phyloP scores from a whole-genome alignment of 2,797 vertebrate genomes.

The Acanthurus lineatus region DNA sequence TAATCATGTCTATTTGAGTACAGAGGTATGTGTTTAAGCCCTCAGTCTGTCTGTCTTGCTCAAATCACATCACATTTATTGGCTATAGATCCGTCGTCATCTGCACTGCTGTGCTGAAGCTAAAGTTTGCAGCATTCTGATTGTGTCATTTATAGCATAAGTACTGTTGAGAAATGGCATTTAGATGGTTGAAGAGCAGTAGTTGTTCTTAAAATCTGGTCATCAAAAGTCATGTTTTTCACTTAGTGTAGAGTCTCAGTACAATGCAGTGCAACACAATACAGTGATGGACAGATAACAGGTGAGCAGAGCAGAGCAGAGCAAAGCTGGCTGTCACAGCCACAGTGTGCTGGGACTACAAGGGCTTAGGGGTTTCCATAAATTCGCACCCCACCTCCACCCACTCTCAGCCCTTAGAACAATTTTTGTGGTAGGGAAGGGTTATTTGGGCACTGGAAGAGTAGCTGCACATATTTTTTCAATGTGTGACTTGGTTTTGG shows the following conservation, averaged over 20 bases:
- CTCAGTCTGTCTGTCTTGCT: too few species aligned
- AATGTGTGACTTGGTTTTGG: not conserved
- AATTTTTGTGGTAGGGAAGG: slow-evolving; percentile 31
- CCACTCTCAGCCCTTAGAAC: slow-evolving; percentile 17
- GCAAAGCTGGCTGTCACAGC: slow-evolving; percentile 65
- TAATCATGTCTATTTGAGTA: not conserved
- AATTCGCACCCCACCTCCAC: slow-evolving; percentile 28
- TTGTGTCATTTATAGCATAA: not conserved
- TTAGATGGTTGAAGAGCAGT: not conserved
- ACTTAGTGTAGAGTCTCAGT: slow-evolving; percentile 4
- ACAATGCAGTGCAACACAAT: slow-evolving; percentile 48
- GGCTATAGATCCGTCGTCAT: not conserved
- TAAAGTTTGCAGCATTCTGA: too few species aligned
- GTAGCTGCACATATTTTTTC: not conserved
- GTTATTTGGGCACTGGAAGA: not conserved
- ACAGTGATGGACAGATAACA: slow-evolving; percentile 79
- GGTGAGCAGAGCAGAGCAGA: slow-evolving; percentile 70
- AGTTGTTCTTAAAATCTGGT: not conserved
- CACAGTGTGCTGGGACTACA: slow-evolving; percentile 62
- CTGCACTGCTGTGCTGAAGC: too few species aligned
- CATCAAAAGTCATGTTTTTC: slow-evolving; percentile 4
- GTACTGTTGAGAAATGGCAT: not conserved
- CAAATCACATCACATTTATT: not conserved
- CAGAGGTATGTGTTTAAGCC: not conserved
- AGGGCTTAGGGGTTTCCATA: slow-evolving; percentile 79